Evolutionary conservation across 1,140 invertebrate genomes (phyloP), one percentile per base, ranked within the genome.

Genomic region (Drosophila pandora): DNA sequence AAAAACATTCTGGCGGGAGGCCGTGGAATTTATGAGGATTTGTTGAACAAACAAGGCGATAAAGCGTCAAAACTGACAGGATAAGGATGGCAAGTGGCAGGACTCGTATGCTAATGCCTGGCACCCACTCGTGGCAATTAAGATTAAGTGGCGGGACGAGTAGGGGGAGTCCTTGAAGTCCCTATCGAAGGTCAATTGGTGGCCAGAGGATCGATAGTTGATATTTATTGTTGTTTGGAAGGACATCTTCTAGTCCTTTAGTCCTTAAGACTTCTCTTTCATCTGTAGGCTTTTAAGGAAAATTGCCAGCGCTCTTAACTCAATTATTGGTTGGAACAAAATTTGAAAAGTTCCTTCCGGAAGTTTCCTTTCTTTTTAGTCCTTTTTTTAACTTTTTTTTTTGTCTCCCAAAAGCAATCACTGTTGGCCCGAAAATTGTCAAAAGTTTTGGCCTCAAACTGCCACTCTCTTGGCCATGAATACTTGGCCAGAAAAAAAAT

Each of bases 81-180:
- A 22, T 47, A 22, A 47, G 43, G 43, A 22, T 21, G 7, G 5
- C 13, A 21, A 30, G 30, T 5, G 8, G 12, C 2, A 48, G 56
- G 9, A 28, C 2, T 5, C 47, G 43, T 12, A 64, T 57, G 55
- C 52, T 61, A 79, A 79, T 61, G 65, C 56, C 34, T 12, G 17
- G 17, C 3, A 59, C 54, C 53, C 73, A 60, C 57, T 54, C 52
- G 58, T 83, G 81, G 76, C 81, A 76, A 84, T 84, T 80, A 85
- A 84, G 72, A 80, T 80, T 77, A 84, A 84, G 67, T 76, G 72
- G 60, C 70, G 4, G 22, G 7, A 9, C 4, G 39, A 13, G 39
- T 0, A n/a, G 39, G 1, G 13, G 13, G 32, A n/a, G n/a, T 12
- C 32, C 28, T 23, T 2, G 4, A 5, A 8, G 52, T 70, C 56